phyloP scores from a whole-genome alignment of 2,797 vertebrate genomes.

The Acipenser transmontanus region DNA sequence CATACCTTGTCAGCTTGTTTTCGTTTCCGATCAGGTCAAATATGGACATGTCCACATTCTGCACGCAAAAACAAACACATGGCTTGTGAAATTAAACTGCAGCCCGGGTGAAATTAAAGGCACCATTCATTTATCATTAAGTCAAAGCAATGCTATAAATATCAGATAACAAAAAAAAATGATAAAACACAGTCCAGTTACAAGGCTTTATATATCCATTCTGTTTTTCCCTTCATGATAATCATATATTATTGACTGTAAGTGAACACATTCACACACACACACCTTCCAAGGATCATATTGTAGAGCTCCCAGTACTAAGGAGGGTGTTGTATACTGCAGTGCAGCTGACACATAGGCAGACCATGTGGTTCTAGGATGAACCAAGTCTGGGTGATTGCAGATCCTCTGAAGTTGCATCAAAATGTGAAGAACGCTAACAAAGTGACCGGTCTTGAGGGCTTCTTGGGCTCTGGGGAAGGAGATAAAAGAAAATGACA shows the following conservation, averaged over 20 bases:
- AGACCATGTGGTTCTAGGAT: conserved; percentile 60
- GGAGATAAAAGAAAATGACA: conserved; percentile 10
- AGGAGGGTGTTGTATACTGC: conserved; percentile 67
- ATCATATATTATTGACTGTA: not conserved
- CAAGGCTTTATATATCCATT: not conserved
- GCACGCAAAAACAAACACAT: conserved; percentile 7
- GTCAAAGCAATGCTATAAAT: not conserved
- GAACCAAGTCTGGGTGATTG: conserved; percentile 85
- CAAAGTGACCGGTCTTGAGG: conserved; percentile 85
- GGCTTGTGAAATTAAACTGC: not conserved
- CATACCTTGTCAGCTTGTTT: conserved; percentile 70
- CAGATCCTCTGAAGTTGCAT: conserved; percentile 88
- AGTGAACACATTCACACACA: conserved; percentile 28
- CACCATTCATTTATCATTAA: too few species aligned
- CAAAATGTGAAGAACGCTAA: conserved; percentile 84
- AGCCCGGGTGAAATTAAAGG: not conserved
- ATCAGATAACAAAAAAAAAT: not conserved
- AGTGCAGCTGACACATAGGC: conserved; percentile 67
- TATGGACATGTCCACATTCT: conserved; percentile 71
- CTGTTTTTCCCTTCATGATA: not conserved
- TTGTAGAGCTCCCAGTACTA: conserved; percentile 69
- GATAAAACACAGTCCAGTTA: too few species aligned
- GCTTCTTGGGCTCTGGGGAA: conserved; percentile 75
- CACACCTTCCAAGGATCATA: conserved; percentile 67
- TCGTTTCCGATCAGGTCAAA: conserved; percentile 83